These are phyloP conservation scores for Dryobota labecula DNA, from an alignment of 2,888 invertebrate genomes.

Conservation along the genomic window DNA sequence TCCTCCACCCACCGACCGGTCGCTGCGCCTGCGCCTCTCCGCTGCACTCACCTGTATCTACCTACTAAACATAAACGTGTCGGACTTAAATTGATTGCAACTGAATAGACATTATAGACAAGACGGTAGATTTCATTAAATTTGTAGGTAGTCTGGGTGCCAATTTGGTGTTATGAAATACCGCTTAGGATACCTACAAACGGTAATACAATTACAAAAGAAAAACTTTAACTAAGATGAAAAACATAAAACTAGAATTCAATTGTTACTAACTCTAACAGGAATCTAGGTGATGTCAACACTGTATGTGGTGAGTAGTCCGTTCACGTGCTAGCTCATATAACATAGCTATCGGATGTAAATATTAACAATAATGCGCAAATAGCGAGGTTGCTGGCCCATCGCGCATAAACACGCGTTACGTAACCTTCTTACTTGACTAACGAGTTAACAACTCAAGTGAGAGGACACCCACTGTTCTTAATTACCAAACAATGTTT, in stretches of 20 bases:
- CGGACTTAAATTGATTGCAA: conserved; percentile 50
- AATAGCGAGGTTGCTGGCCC: conserved; percentile 49
- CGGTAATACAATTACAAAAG: conserved; percentile 4
- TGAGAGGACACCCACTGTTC: conserved; percentile 50
- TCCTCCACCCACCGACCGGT: conserved; percentile 79
- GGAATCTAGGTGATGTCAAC: conserved; percentile 41
- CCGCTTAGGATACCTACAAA: conserved; percentile 3
- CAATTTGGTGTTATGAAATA: conserved; percentile 23
- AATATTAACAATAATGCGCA: conserved; percentile 57
- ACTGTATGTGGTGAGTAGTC: conserved; percentile 33
- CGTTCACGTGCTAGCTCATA: conserved; percentile 39
- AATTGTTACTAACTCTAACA: conserved; percentile 13
- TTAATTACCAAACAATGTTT: conserved; percentile 36
- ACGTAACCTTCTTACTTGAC: conserved; percentile 46
- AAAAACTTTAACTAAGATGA: neutral
- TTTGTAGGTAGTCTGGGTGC: conserved; percentile 39
- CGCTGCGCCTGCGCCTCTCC: conserved; percentile 70
- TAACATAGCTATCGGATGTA: conserved; percentile 46
- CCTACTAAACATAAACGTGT: conserved; percentile 57
- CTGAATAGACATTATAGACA: conserved; percentile 43
- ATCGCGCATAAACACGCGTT: conserved; percentile 48
- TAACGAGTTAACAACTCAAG: conserved; percentile 51
- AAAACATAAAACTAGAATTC: neutral
- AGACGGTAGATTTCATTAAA: conserved; percentile 34
- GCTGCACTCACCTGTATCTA: conserved; percentile 70